Conservation (phyloP, 2,797 vertebrate species). For the Stomatorhinus walkeri region DNA sequence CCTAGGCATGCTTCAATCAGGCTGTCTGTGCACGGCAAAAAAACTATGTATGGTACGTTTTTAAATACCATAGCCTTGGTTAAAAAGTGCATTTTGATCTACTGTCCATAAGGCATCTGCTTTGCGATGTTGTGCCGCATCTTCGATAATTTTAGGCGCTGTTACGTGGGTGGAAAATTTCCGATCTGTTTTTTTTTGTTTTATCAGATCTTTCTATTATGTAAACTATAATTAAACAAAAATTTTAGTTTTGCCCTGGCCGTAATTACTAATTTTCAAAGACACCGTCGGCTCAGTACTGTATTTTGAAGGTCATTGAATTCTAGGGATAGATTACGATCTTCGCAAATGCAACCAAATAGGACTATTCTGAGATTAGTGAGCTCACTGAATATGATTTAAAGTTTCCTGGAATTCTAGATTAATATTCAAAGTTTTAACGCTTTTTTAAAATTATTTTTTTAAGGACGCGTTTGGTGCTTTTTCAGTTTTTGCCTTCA, state of each 20-base stretch:
- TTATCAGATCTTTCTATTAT: not conserved
- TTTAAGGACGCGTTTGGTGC: not conserved
- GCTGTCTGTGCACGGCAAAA: not conserved
- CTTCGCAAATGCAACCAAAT: not conserved
- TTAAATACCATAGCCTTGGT: not conserved
- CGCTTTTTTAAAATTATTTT: not conserved
- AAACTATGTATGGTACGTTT: not conserved
- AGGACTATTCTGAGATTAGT: not conserved
- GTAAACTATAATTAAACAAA: not conserved
- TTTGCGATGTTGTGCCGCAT: not conserved
- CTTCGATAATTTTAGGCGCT: not conserved
- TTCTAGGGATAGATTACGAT: not conserved
- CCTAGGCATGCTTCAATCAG: not conserved
- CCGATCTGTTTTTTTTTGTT: not conserved
- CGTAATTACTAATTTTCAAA: not conserved
- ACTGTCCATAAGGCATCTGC: not conserved
- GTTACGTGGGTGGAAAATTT: not conserved
- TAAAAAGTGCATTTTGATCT: not conserved
- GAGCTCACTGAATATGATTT: not conserved
- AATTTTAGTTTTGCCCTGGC: not conserved
- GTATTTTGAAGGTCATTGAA: not conserved
- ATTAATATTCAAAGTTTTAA: not conserved
- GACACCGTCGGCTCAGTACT: not conserved
- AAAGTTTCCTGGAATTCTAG: not conserved
- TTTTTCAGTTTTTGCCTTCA: not conserved